These are phyloP conservation scores for Neodiprion fabricii DNA, from an alignment of 1,140 invertebrate species.

Conservation along the genomic window DNA sequence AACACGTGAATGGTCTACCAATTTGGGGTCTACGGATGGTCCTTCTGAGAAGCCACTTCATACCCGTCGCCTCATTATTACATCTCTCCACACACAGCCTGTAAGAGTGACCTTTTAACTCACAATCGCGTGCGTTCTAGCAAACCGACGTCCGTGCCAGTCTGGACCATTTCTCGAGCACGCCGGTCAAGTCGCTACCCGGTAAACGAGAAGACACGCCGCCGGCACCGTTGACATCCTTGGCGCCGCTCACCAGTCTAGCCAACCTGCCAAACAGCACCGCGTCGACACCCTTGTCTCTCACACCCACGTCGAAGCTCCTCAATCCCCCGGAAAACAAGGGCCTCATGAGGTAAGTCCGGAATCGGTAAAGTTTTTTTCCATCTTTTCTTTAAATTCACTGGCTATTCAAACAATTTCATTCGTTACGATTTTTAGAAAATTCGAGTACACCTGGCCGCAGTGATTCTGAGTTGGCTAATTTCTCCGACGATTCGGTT, in stretches of 20 bases:
- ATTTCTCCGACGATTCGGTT: too few species aligned
- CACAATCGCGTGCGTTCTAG: conserved; percentile 32
- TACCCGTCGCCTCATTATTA: background rate
- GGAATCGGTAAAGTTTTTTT: background rate
- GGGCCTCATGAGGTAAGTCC: conserved; percentile 56
- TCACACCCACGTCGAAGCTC: conserved; percentile 56
- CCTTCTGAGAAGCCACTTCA: background rate
- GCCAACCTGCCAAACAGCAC: conserved; percentile 57
- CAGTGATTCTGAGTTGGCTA: too few species aligned
- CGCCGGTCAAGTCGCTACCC: conserved; percentile 56
- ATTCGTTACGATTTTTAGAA: too few species aligned
- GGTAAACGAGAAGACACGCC: conserved; percentile 59
- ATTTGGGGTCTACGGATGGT: background rate
- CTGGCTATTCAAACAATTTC: too few species aligned
- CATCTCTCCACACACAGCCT: background rate
- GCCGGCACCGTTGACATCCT: conserved; percentile 55
- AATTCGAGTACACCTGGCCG: too few species aligned
- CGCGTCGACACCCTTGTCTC: conserved; percentile 54
- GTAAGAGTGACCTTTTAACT: background rate
- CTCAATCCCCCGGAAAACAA: conserved; percentile 55
- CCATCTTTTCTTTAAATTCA: too few species aligned
- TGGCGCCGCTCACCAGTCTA: conserved; percentile 58
- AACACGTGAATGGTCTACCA: too few species aligned
- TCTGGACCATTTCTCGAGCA: conserved; percentile 58
- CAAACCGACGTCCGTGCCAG: conserved; percentile 60